phyloP scores from a whole-genome alignment of 2,797 vertebrate genomes.

The Oryzias dopingdopingensis region DNA sequence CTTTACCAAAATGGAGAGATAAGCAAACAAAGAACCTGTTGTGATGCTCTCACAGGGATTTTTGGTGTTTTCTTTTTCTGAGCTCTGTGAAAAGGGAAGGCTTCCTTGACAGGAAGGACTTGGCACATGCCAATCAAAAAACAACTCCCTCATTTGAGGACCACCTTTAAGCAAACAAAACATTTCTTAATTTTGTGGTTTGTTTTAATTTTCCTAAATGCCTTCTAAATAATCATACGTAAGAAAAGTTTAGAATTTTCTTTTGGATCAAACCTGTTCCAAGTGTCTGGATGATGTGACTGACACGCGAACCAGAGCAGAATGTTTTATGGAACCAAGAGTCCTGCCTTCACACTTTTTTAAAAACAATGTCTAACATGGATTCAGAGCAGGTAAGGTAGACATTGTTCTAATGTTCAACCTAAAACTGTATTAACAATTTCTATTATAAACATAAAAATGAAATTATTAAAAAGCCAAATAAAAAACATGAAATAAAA shows the following conservation, averaged over 20 bases:
- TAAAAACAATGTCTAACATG: background rate
- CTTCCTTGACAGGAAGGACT: no score
- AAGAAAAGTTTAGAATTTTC: background rate
- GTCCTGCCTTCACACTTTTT: background rate
- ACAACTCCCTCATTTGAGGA: no score
- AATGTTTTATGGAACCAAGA: rapidly evolving
- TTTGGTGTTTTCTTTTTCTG: background rate
- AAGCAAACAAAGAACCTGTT: no score
- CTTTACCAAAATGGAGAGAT: no score
- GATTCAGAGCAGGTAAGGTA: background rate
- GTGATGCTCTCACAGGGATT: no score
- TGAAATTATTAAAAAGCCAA: conserved; percentile 1
- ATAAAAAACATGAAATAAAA: no score
- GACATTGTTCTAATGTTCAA: conserved; percentile 5
- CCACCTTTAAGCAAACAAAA: background rate
- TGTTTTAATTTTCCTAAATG: background rate
- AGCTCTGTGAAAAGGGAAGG: background rate
- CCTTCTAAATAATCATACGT: background rate
- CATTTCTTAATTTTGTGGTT: background rate
- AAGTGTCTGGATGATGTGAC: no score
- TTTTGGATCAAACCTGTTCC: no score
- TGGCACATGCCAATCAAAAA: no score
- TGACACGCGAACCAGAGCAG: background rate
- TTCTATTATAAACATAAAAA: background rate
- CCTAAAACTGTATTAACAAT: conserved; percentile 14